These are phyloP conservation scores for Sylvicapra grimmia DNA, from an alignment of 2,113 vertebrate genomes.

Conservation along the genomic window DNA sequence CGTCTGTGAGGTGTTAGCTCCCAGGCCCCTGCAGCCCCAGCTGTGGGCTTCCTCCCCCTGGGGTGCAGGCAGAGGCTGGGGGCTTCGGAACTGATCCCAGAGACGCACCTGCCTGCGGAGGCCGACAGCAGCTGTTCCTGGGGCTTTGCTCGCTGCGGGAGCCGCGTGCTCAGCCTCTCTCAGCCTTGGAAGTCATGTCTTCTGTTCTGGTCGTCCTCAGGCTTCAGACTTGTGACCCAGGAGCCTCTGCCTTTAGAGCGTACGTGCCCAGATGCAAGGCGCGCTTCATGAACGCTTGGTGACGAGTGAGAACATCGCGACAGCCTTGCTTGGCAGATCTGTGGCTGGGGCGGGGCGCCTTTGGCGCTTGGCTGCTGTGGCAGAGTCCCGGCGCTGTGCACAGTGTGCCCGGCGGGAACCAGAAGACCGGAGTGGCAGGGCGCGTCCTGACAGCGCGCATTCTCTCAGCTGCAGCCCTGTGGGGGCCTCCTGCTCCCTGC, in stretches of 20 bases:
- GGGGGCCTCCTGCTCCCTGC: no score
- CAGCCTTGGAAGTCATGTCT: background rate
- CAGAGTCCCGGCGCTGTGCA: background rate
- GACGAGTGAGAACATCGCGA: fast-evolving
- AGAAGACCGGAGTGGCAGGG: background rate
- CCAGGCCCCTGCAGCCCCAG: background rate
- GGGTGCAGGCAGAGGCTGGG: background rate
- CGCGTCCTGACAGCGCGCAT: background rate
- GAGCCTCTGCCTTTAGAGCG: background rate
- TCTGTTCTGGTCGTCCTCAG: background rate
- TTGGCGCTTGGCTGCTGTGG: slow-evolving; percentile 4
- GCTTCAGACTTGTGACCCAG: no score
- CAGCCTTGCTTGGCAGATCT: background rate
- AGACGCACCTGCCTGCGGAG: fast-evolving
- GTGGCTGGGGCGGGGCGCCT: slow-evolving; percentile 5
- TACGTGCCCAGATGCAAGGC: no score
- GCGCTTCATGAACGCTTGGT: fast-evolving
- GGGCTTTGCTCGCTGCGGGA: fast-evolving
- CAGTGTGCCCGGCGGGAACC: slow-evolving; percentile 5
- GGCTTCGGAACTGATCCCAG: background rate
- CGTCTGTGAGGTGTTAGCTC: no score
- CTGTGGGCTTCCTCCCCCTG: background rate
- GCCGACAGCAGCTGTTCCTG: fast-evolving
- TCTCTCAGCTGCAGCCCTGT: background rate
- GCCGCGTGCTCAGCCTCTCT: background rate